A percentile compares a stretch with the other conserved stretches of the same genome.
phyloP scores from a whole-genome alignment of 2,797 vertebrate species.

The Enteromius trimaculatus region DNA sequence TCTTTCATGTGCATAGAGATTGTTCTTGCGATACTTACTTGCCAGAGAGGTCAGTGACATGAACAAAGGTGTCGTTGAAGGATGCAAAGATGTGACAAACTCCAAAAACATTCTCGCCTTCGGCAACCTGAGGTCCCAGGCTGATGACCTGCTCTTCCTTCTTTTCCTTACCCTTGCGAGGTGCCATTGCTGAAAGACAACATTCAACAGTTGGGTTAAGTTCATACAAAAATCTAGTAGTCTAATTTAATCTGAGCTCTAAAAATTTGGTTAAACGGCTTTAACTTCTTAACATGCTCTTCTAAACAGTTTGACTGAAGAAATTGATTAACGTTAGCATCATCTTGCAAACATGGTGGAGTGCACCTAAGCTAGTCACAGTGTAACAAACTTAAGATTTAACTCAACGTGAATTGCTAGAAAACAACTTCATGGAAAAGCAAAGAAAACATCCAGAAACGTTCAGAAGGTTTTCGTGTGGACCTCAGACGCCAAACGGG shows the following conservation, averaged over 20 bases:
- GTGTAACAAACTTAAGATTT: too few species aligned
- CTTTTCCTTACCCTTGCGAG: conserved; percentile 98
- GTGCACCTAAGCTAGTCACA: background rate
- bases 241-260: background rate
- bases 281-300: background rate
- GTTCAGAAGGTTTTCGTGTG: too few species aligned
- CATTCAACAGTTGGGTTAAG: background rate
- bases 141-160: conserved; percentile 99
- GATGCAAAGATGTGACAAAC: conserved; percentile 98
- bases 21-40: conserved; percentile 82
- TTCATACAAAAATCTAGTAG: background rate
- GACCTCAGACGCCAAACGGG: too few species aligned
- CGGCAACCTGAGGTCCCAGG: conserved; percentile 94
- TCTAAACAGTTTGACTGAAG: background rate
- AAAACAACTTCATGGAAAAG: too few species aligned
- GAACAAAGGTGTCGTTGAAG: conserved; percentile 98
- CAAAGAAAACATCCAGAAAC: accelerated
- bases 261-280: background rate
- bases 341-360: background rate
- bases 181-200: conserved; percentile 85
- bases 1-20: background rate
- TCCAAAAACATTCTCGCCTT: conserved; percentile 96
- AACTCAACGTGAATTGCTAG: background rate
- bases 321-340: background rate
- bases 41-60: conserved; percentile 95